Base-by-base conservation (phyloP, 2,888 invertebrate genomes). In the Drosophila anomelani region DNA sequence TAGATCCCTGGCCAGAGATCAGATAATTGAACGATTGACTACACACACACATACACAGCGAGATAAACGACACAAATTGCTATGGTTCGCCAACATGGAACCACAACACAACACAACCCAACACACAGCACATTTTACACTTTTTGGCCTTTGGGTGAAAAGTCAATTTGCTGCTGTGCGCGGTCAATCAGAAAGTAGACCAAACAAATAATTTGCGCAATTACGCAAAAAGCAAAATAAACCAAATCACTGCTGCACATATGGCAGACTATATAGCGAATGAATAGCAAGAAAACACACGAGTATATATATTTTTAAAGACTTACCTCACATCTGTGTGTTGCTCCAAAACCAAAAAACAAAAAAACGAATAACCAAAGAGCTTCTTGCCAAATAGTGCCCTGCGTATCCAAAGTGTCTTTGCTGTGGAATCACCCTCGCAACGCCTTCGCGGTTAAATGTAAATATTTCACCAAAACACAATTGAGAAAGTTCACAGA, bases 171-270 rank as follows among this genome's bases (percentile, higher is more conserved):
- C 70, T 49, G 49, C 47, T 75, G 70, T 46, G 68, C 76, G 77
- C 84, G 81, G 77, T 78, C 83, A 87, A 85, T 85, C 81, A 80
- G 77, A 87, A 85, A 80, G 86, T 85, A 72, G 75, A 77, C 84
- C 75, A 88, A 88, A 85, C 88, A 85, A 88, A 79, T 80, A 61
- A 85, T 84, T 85, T 74, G 73, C 75, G 76, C 86, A 88, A 85
- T 84, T 85, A 78, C 78, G 74, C 81, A 80, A 83, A 61, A 78
- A 51, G n/a, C 66, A 15, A 58, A 57, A 34, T 29, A 47, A 47
- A 59, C 47, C 56, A 32, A 43, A 32, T 32, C n/a, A 36, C 8
- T 41, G 59, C 53, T 34, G 38, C 41, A 49, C 36, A 39, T 38
- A 55, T 44, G 41, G 17, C 60, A 15, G 23, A 44, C 44, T 44